Evolutionary conservation across 2,888 invertebrate genomes (phyloP).

Genomic region (Apomyelois bistriatella): DNA sequence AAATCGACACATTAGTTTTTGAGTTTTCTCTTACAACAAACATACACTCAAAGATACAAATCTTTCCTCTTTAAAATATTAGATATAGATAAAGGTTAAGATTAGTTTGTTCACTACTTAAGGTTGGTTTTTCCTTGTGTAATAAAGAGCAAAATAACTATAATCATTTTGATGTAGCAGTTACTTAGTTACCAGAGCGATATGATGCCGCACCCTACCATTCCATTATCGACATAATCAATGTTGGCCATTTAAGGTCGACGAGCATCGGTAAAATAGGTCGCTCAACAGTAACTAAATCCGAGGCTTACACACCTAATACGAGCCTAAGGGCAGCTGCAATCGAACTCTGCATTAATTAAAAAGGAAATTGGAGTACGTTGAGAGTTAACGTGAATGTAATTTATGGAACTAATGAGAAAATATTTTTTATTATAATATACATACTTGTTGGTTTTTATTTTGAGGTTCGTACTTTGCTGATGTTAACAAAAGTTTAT

Average conservation of each 20-base stretch:
- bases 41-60: too few species aligned
- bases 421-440: too few species aligned
- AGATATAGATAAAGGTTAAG: too few species aligned
- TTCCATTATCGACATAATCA: constrained; percentile 6
- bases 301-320: constrained; percentile 5
- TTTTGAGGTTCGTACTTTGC: too few species aligned
- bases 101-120: too few species aligned
- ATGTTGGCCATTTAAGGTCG: constrained; percentile 11
- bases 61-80: too few species aligned
- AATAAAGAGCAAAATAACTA: not conserved
- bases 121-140: not conserved
- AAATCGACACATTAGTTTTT: too few species aligned
- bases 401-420: too few species aligned
- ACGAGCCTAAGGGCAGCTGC: not conserved
- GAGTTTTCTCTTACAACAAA: too few species aligned
- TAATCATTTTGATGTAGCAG: not conserved
- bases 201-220: constrained; percentile 3
- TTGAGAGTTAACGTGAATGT: too few species aligned
- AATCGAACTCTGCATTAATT: not conserved
- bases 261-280: constrained; percentile 3
- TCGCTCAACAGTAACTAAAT: not conserved
- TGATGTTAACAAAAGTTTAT: too few species aligned
- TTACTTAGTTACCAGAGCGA: not conserved
- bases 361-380: not conserved
- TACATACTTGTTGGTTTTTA: too few species aligned